Conservation (phyloP, 2,888 invertebrate genomes). For the Meiosimyza platycephala region DNA sequence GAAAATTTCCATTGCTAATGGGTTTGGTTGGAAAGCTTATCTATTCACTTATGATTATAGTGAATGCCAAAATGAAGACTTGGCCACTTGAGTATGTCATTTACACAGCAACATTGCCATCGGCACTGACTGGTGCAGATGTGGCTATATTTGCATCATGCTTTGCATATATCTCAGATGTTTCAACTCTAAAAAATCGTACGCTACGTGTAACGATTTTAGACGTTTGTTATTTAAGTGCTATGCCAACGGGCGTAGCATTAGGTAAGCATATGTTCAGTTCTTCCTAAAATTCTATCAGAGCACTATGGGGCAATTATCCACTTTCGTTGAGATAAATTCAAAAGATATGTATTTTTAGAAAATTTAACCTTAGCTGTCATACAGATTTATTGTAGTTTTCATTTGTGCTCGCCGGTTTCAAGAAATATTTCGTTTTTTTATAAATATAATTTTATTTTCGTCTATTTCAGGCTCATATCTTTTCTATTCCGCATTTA, state of each 20-base stretch:
- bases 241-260: constrained; percentile 86
- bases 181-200: constrained; percentile 76
- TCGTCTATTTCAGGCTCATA: constrained; percentile 71
- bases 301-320: too few relatives aligned
- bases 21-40: constrained; percentile 80
- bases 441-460: constrained; percentile 3
- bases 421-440: not conserved
- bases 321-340: too few relatives aligned
- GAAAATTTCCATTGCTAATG: constrained; percentile 78
- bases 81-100: constrained; percentile 83
- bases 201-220: constrained; percentile 85
- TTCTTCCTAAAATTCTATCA: not conserved
- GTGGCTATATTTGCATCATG: constrained; percentile 83
- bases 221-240: constrained; percentile 83
- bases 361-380: too few relatives aligned
- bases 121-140: constrained; percentile 82
- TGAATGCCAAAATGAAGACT: constrained; percentile 73
- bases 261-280: constrained; percentile 70
- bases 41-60: constrained; percentile 80
- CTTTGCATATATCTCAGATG: constrained; percentile 84
- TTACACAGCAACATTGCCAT: constrained; percentile 81
- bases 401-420: not conserved
- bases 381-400: not conserved
- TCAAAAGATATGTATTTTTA: too few relatives aligned
- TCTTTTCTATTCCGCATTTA: constrained; percentile 72